Base-by-base conservation (phyloP, 1,140 invertebrate species). In the Bombus ignitus region DNA sequence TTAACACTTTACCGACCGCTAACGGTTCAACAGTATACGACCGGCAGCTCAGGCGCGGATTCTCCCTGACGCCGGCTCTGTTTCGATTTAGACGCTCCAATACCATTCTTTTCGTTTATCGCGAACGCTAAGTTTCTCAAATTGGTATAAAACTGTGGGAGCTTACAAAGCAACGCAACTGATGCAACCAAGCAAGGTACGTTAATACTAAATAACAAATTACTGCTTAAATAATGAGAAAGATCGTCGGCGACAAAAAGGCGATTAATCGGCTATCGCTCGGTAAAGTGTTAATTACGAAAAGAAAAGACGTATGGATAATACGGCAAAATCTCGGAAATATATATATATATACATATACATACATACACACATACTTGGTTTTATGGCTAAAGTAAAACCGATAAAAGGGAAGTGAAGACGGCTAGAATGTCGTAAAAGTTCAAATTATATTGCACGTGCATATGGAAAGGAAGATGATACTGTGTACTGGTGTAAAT, bases 401-500 rank as follows among this genome's bases (percentile, higher is more conserved):
- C 59, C 22, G n/a, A 59, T 39, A 72, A n/a, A 10, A 32, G 59
- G 18, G 13, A 42, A 28, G 32, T 9, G 74, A 75, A 57, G 73
- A 57, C 39, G 77, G 37, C 18, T 25, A 42, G 80, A 83, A 77
- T 66, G 87, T 84, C 75, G 75, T 88, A 79, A 87, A 88, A 84
- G 85, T 87, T 88, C 74, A 87, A 88, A 87, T 88, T 88, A 88
- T 88, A 62, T 76, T 53, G 70, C 44, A 39, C 13, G 42, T 66
- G 73, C 59, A 70, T 75, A 62, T 59, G 47, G 42, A 80, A 83
- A 87, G 74, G 87, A 62, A 44, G 70, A 88, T 79, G 87, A 87
- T 79, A 87, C 79, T 59, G 82, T 59, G 72, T 80, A 74, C 62
- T 75, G 79, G 62, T 75, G 81, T 88, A 84, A 88, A 88, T 87